These are phyloP conservation scores for Candidula unifasciata DNA, from an alignment of 2,888 invertebrate genomes.

Conservation along the genomic window DNA sequence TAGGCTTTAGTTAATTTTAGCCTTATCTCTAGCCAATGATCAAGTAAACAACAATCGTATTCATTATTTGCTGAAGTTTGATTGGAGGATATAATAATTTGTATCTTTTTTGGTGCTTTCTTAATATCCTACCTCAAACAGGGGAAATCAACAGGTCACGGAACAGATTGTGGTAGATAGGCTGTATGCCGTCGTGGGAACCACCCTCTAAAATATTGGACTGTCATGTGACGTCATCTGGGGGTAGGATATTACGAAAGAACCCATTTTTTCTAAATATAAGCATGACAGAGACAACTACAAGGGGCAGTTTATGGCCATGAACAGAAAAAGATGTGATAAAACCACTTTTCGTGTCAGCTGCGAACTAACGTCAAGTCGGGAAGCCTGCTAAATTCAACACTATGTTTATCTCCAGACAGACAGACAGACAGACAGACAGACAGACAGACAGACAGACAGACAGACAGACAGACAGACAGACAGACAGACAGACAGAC, in stretches of 20 bases:
- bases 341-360: neutral
- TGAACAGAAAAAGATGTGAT: neutral
- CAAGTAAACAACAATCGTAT: neutral
- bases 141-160: too few relatives aligned
- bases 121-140: too few relatives aligned
- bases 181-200: too few relatives aligned
- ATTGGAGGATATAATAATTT: neutral
- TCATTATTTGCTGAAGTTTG: neutral
- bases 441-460: neutral
- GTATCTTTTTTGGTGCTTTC: neutral
- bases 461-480: slow-evolving; percentile 24
- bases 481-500: neutral
- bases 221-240: too few relatives aligned
- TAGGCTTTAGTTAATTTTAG: slow-evolving; percentile 17
- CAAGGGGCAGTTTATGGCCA: slow-evolving; percentile 3
- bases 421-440: too few relatives aligned
- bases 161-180: too few relatives aligned
- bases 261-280: slow-evolving; percentile 33
- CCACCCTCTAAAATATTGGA: too few relatives aligned
- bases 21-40: slow-evolving; percentile 28
- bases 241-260: too few relatives aligned
- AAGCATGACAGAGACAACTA: neutral
- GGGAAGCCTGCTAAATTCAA: neutral
- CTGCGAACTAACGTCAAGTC: neutral
- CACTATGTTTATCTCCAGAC: neutral